Evolutionary conservation across 2,113 vertebrate species (phyloP).

Genomic region (Thinocorus orbignyianus): DNA sequence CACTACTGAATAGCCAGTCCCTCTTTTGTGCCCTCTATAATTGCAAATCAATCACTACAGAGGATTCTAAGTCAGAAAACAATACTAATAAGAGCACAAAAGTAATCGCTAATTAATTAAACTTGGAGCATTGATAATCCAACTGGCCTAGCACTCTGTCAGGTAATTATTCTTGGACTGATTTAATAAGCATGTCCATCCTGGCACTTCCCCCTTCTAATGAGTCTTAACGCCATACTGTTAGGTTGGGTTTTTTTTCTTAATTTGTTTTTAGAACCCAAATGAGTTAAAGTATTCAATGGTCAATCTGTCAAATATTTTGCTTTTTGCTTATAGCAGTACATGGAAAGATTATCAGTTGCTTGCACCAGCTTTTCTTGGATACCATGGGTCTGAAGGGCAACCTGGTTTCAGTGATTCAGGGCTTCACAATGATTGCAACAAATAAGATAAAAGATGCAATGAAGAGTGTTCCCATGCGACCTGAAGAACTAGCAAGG

Average conservation of each 20-base stretch:
- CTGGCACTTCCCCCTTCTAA: not conserved
- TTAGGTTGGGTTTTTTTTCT: too few relatives aligned
- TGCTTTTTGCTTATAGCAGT: not conserved
- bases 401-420: not conserved
- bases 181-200: not conserved
- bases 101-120: not conserved
- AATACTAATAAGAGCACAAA: not conserved
- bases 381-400: not conserved
- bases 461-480: not conserved
- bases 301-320: not conserved
- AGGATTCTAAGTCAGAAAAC: not conserved
- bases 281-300: not conserved
- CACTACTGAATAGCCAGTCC: not conserved
- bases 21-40: not conserved
- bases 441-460: not conserved
- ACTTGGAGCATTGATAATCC: not conserved
- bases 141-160: not conserved
- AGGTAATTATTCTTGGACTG: not conserved
- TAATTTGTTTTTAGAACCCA: not conserved
- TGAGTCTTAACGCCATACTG: too few relatives aligned
- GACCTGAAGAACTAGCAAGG: not conserved
- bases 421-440: not conserved
- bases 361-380: not conserved
- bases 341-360: not conserved
- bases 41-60: conserved; percentile 31